Conservation (phyloP, 64 coral and sea anemone genomes). For the Stylophora pistillata region DNA sequence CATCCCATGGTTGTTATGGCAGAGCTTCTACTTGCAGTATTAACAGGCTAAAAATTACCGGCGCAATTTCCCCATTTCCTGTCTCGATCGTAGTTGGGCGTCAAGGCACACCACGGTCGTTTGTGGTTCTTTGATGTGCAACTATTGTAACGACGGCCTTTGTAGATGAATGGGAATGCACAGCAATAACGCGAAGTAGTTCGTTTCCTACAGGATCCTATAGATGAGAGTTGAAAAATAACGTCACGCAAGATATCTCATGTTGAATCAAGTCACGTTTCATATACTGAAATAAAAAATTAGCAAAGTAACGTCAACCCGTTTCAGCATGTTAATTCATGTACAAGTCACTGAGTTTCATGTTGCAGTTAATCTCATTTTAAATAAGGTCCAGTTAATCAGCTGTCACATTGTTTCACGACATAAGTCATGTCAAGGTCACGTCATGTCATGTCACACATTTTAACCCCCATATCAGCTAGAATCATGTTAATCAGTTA, state of each 20-base stretch:
- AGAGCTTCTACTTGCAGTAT: background rate
- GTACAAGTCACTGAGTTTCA: too few species aligned
- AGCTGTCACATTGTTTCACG: too few species aligned
- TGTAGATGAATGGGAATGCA: conserved; percentile 62
- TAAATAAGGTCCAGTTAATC: too few species aligned
- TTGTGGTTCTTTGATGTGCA: conserved; percentile 15
- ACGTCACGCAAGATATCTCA: background rate
- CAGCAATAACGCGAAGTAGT: conserved; percentile 45
- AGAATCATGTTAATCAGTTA: background rate
- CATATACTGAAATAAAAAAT: too few species aligned
- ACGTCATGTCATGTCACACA: background rate
- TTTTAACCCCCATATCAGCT: background rate
- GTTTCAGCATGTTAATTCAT: too few species aligned
- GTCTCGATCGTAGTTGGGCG: conserved; percentile 57
- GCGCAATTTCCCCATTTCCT: conserved; percentile 50
- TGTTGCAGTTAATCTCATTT: too few species aligned
- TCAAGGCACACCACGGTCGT: conserved; percentile 54
- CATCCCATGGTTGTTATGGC: too few species aligned
- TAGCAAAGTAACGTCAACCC: too few species aligned
- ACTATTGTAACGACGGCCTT: conserved; percentile 13
- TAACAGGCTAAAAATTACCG: background rate
- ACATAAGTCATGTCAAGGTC: background rate
- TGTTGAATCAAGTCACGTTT: background rate
- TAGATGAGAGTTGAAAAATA: background rate
- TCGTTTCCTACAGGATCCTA: conserved; percentile 26